Conservation (phyloP, 2,888 invertebrate genomes). For the Hirudinaria manillensis region DNA sequence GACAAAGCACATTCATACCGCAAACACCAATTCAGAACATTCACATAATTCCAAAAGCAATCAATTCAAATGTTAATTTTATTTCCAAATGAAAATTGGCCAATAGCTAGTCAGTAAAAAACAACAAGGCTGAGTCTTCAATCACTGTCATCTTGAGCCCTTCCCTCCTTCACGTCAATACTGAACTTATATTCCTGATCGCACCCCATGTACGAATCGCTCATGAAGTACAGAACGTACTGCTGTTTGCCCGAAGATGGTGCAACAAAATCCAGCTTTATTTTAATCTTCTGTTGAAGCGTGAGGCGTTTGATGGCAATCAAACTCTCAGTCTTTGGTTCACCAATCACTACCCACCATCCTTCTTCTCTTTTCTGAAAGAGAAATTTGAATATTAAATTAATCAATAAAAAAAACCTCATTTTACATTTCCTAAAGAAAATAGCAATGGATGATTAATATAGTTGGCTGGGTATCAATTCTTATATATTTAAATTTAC, state of each 20-base stretch:
- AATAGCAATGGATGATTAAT: not conserved
- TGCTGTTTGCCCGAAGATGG: slow-evolving; percentile 77
- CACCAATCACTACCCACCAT: slow-evolving; percentile 96
- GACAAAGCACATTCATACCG: too few relatives aligned
- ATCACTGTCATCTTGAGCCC: slow-evolving; percentile 22
- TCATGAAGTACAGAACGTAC: slow-evolving; percentile 96
- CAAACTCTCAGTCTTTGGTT: slow-evolving; percentile 84
- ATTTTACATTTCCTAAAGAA: not conserved
- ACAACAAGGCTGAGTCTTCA: not conserved
- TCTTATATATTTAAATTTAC: slow-evolving; percentile 53
- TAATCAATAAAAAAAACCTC: not conserved
- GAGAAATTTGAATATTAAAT: not conserved
- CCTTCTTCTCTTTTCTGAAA: slow-evolving; percentile 61
- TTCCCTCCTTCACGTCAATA: slow-evolving; percentile 48
- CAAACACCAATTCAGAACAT: too few relatives aligned
- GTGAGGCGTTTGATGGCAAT: slow-evolving; percentile 93
- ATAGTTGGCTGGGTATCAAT: too few relatives aligned
- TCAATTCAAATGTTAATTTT: slow-evolving; percentile 49
- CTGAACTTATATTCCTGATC: slow-evolving; percentile 95
- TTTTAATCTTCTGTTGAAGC: slow-evolving; percentile 83
- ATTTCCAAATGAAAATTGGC: too few relatives aligned
- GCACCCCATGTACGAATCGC: slow-evolving; percentile 95
- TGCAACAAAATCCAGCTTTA: slow-evolving; percentile 83
- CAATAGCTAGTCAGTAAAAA: not conserved
- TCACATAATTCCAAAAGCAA: too few relatives aligned